phyloP scores from a whole-genome alignment of 2,113 vertebrate species.

The Oncorhynchus clarkii region DNA sequence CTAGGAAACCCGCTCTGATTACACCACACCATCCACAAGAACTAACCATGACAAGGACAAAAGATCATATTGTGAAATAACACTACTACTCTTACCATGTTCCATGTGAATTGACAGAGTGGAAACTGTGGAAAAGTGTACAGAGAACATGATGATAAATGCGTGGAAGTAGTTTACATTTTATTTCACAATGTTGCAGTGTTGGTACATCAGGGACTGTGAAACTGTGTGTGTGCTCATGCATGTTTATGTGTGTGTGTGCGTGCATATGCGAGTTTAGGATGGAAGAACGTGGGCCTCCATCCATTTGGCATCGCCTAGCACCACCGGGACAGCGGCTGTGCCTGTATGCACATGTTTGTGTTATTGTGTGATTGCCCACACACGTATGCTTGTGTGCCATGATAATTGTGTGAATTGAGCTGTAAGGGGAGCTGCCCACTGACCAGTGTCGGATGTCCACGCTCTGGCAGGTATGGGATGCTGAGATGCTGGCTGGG shows the following conservation, averaged over 20 bases:
- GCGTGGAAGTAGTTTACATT: neutral
- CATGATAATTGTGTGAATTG: conserved; percentile 68
- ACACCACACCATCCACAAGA: neutral
- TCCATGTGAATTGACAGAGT: neutral
- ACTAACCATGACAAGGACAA: neutral
- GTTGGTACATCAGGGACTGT: neutral
- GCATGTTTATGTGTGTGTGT: neutral
- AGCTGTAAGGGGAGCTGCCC: conserved; percentile 75
- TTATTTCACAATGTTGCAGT: neutral
- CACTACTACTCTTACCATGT: too few relatives aligned
- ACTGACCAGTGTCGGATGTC: conserved; percentile 70
- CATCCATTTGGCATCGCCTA: too few relatives aligned
- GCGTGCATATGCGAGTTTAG: neutral
- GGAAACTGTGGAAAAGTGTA: neutral
- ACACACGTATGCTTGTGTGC: neutral
- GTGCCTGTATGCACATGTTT: neutral
- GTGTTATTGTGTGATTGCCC: neutral
- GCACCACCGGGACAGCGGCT: neutral
- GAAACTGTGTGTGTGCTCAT: neutral
- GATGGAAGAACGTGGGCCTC: too few relatives aligned
- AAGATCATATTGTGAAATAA: neutral
- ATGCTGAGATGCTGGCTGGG: conserved; percentile 1
- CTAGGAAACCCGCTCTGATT: neutral
- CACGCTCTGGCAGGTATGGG: conserved; percentile 80
- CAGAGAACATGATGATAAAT: neutral